phyloP scores from a whole-genome alignment of 1,140 invertebrate species.

The Fopius arisanus region DNA sequence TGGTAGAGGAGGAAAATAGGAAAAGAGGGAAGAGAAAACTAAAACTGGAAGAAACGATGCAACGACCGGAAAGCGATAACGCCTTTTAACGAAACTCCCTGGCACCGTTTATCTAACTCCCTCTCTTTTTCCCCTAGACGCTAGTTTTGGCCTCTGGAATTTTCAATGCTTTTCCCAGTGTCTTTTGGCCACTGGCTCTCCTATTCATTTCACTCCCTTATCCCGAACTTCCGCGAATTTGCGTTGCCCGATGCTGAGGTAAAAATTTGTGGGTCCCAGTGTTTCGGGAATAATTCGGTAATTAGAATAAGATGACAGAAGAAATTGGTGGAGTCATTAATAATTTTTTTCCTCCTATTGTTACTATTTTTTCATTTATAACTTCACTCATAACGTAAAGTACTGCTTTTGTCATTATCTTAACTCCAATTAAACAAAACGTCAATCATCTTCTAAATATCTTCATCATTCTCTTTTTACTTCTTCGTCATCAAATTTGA shows the following conservation, averaged over 20 bases:
- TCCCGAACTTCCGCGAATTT: background rate
- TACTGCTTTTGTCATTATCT: too few relatives aligned
- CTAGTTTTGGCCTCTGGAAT: background rate
- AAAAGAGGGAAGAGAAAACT: background rate
- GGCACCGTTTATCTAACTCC: slow-evolving; percentile 34
- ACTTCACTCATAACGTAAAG: too few relatives aligned
- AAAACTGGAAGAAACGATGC: slow-evolving; percentile 28
- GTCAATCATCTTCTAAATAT: too few relatives aligned
- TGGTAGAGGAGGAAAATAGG: background rate
- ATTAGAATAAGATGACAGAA: background rate
- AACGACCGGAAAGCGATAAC: slow-evolving; percentile 41
- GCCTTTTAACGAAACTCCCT: slow-evolving; percentile 39
- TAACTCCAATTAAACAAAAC: too few relatives aligned
- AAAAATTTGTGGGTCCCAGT: background rate
- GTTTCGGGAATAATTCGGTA: background rate
- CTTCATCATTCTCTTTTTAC: too few relatives aligned
- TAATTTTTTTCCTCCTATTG: too few relatives aligned
- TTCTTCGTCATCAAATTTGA: too few relatives aligned
- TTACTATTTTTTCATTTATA: too few relatives aligned
- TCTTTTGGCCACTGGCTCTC: slow-evolving; percentile 11
- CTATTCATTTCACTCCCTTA: background rate
- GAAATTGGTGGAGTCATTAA: background rate
- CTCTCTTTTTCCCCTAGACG: background rate
- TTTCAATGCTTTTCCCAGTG: background rate
- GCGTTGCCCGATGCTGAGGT: slow-evolving; percentile 15